These are phyloP conservation scores for Gymnocheta viridis DNA, from an alignment of 2,888 invertebrate species.

Conservation along the genomic window DNA sequence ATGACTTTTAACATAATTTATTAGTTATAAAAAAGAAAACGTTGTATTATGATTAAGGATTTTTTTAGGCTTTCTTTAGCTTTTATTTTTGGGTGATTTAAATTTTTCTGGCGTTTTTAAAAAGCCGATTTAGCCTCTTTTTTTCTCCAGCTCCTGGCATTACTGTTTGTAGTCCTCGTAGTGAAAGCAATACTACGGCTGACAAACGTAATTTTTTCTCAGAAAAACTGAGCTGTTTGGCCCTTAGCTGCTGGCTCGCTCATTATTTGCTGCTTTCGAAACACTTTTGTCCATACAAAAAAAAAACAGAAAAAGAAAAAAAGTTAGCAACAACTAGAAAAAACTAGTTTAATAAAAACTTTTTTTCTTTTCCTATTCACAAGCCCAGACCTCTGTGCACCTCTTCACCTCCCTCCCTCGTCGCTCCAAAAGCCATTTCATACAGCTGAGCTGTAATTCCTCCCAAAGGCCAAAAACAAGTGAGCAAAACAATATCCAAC, in stretches of 20 bases:
- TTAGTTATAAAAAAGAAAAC: too few species aligned
- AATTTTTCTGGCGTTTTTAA: too few species aligned
- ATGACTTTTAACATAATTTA: too few species aligned
- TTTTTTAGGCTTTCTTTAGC: too few species aligned
- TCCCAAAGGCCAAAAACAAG: background rate
- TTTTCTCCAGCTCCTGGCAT: too few species aligned
- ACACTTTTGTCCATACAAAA: background rate
- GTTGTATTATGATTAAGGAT: too few species aligned
- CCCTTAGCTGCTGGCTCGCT: background rate
- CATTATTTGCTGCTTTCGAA: background rate
- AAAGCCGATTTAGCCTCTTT: too few species aligned
- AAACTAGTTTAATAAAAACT: slow-evolving; percentile 28
- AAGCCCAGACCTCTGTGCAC: background rate
- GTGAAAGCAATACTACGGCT: too few species aligned
- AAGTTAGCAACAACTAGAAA: slow-evolving; percentile 18
- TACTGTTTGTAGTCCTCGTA: too few species aligned
- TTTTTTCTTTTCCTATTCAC: slow-evolving; percentile 6
- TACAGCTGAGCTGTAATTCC: background rate
- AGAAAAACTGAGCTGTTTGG: background rate
- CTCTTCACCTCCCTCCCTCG: background rate
- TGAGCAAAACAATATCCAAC: background rate
- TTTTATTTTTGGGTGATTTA: too few species aligned
- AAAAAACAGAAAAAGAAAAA: background rate
- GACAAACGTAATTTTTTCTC: too few species aligned
- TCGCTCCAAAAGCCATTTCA: background rate